phyloP scores from a whole-genome alignment of 2,113 vertebrate species.

The Struthidea cinerea region DNA sequence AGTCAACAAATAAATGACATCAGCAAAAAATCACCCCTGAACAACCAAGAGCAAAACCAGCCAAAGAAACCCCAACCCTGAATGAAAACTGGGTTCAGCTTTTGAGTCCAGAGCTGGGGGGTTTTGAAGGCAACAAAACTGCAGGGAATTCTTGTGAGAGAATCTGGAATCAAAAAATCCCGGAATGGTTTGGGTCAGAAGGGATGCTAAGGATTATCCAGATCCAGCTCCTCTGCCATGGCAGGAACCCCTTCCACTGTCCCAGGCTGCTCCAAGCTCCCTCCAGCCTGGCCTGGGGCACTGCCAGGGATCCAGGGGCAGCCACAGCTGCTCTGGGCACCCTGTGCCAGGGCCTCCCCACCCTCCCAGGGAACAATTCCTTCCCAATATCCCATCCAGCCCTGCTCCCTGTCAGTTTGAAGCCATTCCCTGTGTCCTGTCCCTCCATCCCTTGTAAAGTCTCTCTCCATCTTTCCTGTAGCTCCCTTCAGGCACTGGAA shows the following conservation, averaged over 20 bases:
- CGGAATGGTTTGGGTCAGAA: neutral
- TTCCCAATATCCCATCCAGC: neutral
- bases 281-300: neutral
- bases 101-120: neutral
- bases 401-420: accelerated
- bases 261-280: neutral
- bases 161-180: neutral
- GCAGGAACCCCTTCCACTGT: neutral
- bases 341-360: neutral
- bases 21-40: neutral
- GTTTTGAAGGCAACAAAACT: neutral
- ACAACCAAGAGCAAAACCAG: neutral
- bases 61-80: neutral
- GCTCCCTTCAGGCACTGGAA: neutral
- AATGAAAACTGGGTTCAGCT: neutral
- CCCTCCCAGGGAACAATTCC: accelerated
- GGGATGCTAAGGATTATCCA: neutral
- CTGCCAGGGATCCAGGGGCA: neutral
- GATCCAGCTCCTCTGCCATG: neutral
- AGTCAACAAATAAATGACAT: neutral
- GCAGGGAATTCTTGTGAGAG: neutral
- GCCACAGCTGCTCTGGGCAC: neutral
- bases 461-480: neutral
- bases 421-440: neutral
- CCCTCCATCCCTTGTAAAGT: neutral